Base-by-base conservation (phyloP, 2,888 invertebrate species). In the Drosophila mayaguana region DNA sequence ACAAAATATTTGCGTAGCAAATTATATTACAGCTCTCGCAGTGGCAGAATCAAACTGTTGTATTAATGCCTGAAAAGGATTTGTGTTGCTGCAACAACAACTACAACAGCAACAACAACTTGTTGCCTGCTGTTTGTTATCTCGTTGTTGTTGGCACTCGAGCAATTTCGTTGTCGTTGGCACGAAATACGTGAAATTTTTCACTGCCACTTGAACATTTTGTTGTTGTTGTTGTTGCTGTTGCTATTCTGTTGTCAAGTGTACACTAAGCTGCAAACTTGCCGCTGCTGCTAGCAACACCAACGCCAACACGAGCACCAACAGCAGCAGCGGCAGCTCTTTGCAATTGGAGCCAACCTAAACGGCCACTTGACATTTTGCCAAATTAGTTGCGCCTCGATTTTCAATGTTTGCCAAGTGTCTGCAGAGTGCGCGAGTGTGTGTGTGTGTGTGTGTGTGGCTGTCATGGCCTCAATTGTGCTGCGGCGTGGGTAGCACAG, bases 321-420 rank as follows among this genome's bases (percentile, higher is more conserved):
- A 22, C 36, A 16, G 20, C 18, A 59, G 64, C 81, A 70, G n/a
- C 70, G 56, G 71, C 65, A 64, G 75, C 81, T 67, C 87, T 79
- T 77, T 87, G 83, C 75, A 75, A 87, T 65, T 57, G 77, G 75
- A 81, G 46, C 56, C 60, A 42, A 53, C 22, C 73, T 71, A 73
- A 79, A 48, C 75, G 85, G 63, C 75, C 80, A 88, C 85, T 88
- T 85, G 83, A 88, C 85, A 85, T 85, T 85, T 78, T 75, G 74
- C 65, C 88, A 85, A 88, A 84, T 84, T 84, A 84, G 84, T 85
- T 83, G 74, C 86, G 83, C 83, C 76, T 84, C 80, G 69, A 80
- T 78, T 87, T 83, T 72, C 88, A 68, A 57, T 66, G 67, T 63
- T 54, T 63, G 51, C 32, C 18, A 56, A 68, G 59, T 60, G 55